A percentile compares a stretch with the other conserved stretches of the same genome.
These are phyloP conservation scores for Nothobranchius furzeri DNA, from an alignment of 2,113 vertebrate species.

Conservation along the genomic window DNA sequence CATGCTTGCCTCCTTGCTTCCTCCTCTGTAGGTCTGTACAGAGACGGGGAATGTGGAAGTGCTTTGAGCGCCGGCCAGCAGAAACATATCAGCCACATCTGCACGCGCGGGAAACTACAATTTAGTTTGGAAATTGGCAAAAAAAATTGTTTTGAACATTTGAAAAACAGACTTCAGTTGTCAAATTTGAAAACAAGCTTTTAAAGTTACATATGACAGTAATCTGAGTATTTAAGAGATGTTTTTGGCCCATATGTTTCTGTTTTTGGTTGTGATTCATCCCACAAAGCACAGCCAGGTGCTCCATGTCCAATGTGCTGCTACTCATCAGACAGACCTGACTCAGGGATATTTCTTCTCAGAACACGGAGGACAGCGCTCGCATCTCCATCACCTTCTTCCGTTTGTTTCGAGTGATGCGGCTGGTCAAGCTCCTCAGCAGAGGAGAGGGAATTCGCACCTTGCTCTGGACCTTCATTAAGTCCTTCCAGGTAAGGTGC, in stretches of 20 bases:
- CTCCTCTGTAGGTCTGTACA: constrained; percentile 67
- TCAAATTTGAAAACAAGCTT: constrained; percentile 1
- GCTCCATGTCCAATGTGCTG: constrained; percentile 38
- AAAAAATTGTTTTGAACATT: neutral
- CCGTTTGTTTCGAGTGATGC: constrained; percentile 98
- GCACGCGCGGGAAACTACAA: constrained; percentile 25
- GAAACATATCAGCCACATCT: constrained; percentile 66
- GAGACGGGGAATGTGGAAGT: constrained; percentile 59
- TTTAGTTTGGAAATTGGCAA: constrained; percentile 2
- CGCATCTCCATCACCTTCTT: constrained; percentile 99
- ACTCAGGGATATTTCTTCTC: constrained; percentile 75
- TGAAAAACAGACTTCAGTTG: neutral
- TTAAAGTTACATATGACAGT: neutral
- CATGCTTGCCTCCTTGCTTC: constrained; percentile 75
- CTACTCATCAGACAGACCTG: constrained; percentile 55
- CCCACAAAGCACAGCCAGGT: constrained; percentile 66
- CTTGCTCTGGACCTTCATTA: constrained; percentile 97
- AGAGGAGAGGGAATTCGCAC: constrained; percentile 98
- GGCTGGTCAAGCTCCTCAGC: constrained; percentile 97
- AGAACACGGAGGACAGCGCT: constrained; percentile 97
- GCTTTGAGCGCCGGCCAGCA: constrained; percentile 61
- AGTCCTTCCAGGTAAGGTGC: constrained; percentile 93
- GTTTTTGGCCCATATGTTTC: constrained; percentile 65
- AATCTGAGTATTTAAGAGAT: constrained; percentile 32
- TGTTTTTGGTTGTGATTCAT: constrained; percentile 44